Evolutionary conservation across 2,888 invertebrate species (phyloP).

Genomic region (Embidobia sp.): DNA sequence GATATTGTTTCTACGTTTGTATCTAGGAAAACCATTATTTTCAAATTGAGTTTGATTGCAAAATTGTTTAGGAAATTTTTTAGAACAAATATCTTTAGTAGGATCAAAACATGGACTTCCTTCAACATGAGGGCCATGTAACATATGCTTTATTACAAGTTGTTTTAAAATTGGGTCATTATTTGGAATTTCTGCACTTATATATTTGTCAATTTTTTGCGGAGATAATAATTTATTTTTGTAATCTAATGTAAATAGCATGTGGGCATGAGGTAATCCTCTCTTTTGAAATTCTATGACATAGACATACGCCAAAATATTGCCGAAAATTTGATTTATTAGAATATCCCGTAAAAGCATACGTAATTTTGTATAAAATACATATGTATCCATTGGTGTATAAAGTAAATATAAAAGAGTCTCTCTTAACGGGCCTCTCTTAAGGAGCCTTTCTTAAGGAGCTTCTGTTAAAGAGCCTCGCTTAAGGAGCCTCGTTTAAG

Average conservation of each 20-base stretch:
- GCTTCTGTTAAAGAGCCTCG: too few relatives aligned
- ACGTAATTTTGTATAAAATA: constrained; percentile 14
- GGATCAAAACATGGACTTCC: constrained; percentile 1
- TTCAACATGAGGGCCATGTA: constrained; percentile 2
- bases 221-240: constrained; percentile 4
- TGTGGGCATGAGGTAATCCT: constrained; percentile 6
- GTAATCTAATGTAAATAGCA: constrained; percentile 5
- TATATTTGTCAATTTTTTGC: constrained; percentile 1
- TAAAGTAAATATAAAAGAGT: too few relatives aligned
- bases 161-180: background rate
- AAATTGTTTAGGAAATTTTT: constrained; percentile 17
- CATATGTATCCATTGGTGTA: too few relatives aligned
- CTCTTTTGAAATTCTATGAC: constrained; percentile 14
- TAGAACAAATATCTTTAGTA: too few relatives aligned
- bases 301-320: constrained; percentile 8
- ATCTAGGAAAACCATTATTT: constrained; percentile 11
- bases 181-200: constrained; percentile 8
- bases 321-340: background rate
- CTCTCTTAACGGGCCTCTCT: too few relatives aligned
- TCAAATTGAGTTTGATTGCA: constrained; percentile 5
- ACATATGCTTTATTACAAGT: constrained; percentile 15
- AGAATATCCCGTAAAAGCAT: background rate
- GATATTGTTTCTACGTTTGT: background rate
- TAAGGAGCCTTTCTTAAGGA: too few relatives aligned
- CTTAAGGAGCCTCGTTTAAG: too few relatives aligned